Base-by-base conservation (phyloP, 2,113 vertebrate species). In the Formicarius rufipectus region DNA sequence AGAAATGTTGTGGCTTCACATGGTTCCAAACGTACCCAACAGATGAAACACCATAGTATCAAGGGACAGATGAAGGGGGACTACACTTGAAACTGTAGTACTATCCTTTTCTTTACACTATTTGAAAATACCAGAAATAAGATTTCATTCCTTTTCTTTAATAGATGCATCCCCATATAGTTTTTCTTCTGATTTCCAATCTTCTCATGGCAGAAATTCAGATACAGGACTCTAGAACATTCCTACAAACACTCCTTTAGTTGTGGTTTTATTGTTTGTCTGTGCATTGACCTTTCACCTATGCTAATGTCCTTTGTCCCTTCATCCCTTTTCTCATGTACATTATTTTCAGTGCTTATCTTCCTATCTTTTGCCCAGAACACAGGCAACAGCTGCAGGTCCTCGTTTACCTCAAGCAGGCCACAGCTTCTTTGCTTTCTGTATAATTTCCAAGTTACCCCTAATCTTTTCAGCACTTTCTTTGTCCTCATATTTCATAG, bases 41-140 rank as follows among this genome's bases (percentile, higher is more conserved):
- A 63, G 27, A 30, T 33, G 55, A 85, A 85, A 56, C 4, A 25
- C 7, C 0, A 0, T 21, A 53, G 17, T 14, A 40, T 18, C 30
- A 60, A 68, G 23, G 19, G 25, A 4, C 10, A 55, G 37, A 6
- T 31, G 47, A 64, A 71, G 11, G 28, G 6, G 0, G 4, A 14
- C 42, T n/a, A 33, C 25, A n/a, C 2, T 30, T 75, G 23, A 17
- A 74, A 45, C 8, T 69, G 8, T 5, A 50, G 7, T 37, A 84
- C 6, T 30, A 21, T 5, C 6, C 6, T 59, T 84, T 37, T 60
- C 44, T 85, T 53, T 40, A 35, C 2, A 27, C 2, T 44, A 25
- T 50, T 72, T 79, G 10, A 82, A 68, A 85, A 30, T 7, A 83
- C 44, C 6, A 19, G 9, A 75, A 89, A 50, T 25, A 71, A 55